A percentile compares a stretch with the other conserved stretches of the same genome.
phyloP scores from a whole-genome alignment of 2,113 vertebrate species.

The Pomatorhinus ruficollis region DNA sequence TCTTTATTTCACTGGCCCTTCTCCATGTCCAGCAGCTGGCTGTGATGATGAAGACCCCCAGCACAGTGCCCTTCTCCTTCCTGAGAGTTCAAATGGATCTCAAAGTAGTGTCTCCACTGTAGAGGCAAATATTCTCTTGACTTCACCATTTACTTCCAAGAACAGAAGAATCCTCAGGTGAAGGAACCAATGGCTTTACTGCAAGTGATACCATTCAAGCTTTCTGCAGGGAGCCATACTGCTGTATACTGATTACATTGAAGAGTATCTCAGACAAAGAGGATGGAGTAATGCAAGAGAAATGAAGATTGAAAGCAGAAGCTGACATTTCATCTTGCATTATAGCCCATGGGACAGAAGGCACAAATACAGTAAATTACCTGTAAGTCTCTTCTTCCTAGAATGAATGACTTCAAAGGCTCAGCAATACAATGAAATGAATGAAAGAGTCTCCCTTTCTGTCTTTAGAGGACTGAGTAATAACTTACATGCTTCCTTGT shows the following conservation, averaged over 20 bases:
- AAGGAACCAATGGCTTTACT: background rate
- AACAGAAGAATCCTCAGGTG: background rate
- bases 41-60: background rate
- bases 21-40: background rate
- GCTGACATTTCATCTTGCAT: constrained; percentile 21
- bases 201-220: background rate
- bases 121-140: background rate
- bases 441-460: constrained; percentile 27
- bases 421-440: constrained; percentile 15
- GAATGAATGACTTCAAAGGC: constrained; percentile 22
- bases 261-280: constrained; percentile 10
- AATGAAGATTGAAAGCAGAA: constrained; percentile 48
- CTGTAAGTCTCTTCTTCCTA: background rate
- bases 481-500: constrained; percentile 21
- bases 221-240: constrained; percentile 4
- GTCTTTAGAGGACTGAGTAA: constrained; percentile 34
- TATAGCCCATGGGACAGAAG: constrained; percentile 18
- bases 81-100: background rate
- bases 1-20: background rate
- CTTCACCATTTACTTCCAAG: background rate
- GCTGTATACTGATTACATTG: background rate
- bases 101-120: background rate
- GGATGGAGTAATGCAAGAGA: background rate
- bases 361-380: constrained; percentile 45
- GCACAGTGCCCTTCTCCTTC: background rate